These are phyloP conservation scores for Gerris buenoi DNA, from an alignment of 1,140 invertebrate genomes.

Conservation along the genomic window DNA sequence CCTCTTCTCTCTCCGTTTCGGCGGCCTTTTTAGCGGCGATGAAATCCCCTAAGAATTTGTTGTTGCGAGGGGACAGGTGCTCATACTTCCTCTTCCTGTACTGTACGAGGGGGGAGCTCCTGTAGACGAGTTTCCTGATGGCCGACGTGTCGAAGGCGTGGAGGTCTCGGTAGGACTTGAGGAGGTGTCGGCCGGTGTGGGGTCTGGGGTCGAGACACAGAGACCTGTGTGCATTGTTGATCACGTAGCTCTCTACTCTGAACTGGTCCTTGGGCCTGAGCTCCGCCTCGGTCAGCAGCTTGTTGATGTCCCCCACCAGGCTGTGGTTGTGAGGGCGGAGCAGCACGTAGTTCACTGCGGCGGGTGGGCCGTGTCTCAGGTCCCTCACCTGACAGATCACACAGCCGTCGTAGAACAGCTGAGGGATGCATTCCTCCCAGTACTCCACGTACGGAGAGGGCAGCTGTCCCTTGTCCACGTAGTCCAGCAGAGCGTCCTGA, in stretches of 20 bases:
- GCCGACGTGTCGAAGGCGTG: constrained; percentile 56
- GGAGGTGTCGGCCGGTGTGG: constrained; percentile 50
- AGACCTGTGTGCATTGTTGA: constrained; percentile 66
- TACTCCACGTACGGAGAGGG: constrained; percentile 72
- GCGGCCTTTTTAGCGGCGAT: neutral
- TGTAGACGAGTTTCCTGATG: constrained; percentile 53
- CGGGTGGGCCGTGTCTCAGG: constrained; percentile 59
- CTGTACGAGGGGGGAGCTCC: constrained; percentile 58
- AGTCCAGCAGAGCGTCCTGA: constrained; percentile 41
- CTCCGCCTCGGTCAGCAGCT: constrained; percentile 41
- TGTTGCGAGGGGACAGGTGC: constrained; percentile 40
- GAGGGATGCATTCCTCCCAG: constrained; percentile 58
- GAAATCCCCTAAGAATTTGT: neutral
- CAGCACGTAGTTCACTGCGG: constrained; percentile 68
- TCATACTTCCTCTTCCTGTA: constrained; percentile 78
- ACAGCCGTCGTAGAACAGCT: constrained; percentile 80
- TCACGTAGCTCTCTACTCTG: constrained; percentile 61
- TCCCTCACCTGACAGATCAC: constrained; percentile 82
- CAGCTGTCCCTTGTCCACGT: constrained; percentile 71
- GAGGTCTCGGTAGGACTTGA: constrained; percentile 53
- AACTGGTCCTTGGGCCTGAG: constrained; percentile 54
- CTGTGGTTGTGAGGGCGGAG: constrained; percentile 75
- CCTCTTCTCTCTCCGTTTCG: neutral
- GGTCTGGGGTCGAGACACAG: constrained; percentile 76
- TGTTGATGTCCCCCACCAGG: constrained; percentile 55